These are phyloP conservation scores for Aphelocoma coerulescens DNA, from an alignment of 2,113 vertebrate genomes.

Conservation along the genomic window DNA sequence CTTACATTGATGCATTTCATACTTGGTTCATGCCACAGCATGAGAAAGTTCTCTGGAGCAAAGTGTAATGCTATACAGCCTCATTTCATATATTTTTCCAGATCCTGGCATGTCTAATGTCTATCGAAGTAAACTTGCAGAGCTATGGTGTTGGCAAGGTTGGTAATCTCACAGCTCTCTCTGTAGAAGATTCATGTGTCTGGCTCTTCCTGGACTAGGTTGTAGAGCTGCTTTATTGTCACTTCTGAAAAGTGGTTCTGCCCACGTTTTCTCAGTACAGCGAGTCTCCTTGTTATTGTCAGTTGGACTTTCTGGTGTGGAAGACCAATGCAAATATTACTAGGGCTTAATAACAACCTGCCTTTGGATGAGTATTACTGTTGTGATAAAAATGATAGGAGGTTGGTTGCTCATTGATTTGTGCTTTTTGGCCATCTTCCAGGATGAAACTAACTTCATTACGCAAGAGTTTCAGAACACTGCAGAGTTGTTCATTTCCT, in stretches of 20 bases:
- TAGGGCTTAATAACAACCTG: not conserved
- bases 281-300: not conserved
- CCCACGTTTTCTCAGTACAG: not conserved
- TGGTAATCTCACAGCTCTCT: not conserved
- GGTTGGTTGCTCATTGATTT: constrained; percentile 40
- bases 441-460: constrained; percentile 33
- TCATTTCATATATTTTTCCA: not conserved
- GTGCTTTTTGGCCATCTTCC: constrained; percentile 27
- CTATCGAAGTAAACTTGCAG: not conserved
- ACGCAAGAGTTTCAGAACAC: constrained; percentile 11
- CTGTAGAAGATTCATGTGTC: not conserved
- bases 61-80: not conserved
- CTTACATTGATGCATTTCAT: not conserved
- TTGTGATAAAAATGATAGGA: constrained; percentile 6
- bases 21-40: not conserved
- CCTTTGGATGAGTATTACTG: not conserved
- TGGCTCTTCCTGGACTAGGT: not conserved
- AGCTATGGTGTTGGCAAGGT: not conserved
- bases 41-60: not conserved
- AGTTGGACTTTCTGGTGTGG: not conserved
- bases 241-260: not conserved
- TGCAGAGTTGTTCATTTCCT: constrained; percentile 25
- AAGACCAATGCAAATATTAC: not conserved
- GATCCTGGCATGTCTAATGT: not conserved
- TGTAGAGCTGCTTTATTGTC: not conserved